Conservation (phyloP, 2,888 invertebrate species). For the Calephelis perditalis region DNA sequence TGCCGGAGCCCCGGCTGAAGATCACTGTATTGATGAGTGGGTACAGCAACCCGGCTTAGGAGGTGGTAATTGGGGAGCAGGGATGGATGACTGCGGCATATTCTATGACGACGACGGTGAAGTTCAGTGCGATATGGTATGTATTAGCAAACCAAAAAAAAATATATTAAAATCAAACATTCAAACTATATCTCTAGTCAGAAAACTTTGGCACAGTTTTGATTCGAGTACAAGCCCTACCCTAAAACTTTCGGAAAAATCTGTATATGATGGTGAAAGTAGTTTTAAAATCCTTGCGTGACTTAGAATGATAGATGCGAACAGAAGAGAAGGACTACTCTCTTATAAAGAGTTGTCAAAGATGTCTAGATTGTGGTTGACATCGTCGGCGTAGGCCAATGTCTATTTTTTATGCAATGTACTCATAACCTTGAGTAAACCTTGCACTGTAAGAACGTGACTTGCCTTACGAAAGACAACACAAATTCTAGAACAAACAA, state of each 20-base stretch:
- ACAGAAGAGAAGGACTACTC: no score
- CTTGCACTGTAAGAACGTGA: slow-evolving; percentile 7
- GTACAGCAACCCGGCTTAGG: slow-evolving; percentile 52
- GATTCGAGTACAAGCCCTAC: no score
- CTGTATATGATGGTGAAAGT: no score
- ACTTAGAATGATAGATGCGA: no score
- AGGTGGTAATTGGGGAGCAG: slow-evolving; percentile 53
- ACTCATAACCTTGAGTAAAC: slow-evolving; percentile 7
- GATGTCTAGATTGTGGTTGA: no score
- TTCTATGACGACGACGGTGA: slow-evolving; percentile 77
- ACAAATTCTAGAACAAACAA: slow-evolving; percentile 3
- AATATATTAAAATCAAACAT: no score
- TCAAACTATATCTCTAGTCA: no score
- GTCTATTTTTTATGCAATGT: not conserved
- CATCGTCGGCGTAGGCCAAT: no score
- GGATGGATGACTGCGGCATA: slow-evolving; percentile 73
- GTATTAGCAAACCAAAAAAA: slow-evolving; percentile 36
- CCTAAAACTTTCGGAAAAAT: no score
- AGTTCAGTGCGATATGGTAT: slow-evolving; percentile 73
- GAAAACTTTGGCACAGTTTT: no score
- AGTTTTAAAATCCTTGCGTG: no score
- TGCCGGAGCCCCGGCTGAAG: slow-evolving; percentile 72
- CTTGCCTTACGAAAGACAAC: not conserved
- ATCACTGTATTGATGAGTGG: slow-evolving; percentile 66
- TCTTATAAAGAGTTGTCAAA: no score